Percentiles rank a stretch among this genome's conserved stretches.
phyloP scores from a whole-genome alignment of 2,888 invertebrate genomes.

The Epistrophe grossulariae region DNA sequence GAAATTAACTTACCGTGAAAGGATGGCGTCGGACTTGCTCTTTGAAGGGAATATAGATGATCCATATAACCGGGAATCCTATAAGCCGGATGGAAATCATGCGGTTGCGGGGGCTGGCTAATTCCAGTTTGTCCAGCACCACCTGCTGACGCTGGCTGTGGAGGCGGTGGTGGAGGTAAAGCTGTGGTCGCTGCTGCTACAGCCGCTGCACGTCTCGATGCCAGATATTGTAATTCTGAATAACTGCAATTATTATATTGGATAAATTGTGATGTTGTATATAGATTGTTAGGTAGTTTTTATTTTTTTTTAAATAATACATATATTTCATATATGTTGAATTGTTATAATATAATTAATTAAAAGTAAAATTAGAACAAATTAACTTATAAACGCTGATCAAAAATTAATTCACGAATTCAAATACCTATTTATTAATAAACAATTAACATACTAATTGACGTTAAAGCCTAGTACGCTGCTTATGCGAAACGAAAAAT shows the following conservation, averaged over 20 bases:
- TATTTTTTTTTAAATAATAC: no score
- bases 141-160: constrained; percentile 77
- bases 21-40: constrained; percentile 87
- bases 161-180: constrained; percentile 81
- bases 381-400: no score
- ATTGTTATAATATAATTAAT: no score
- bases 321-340: no score
- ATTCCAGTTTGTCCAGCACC: constrained; percentile 56
- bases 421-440: no score
- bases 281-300: no score
- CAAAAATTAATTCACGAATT: no score
- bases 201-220: constrained; percentile 84
- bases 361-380: no score
- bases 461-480: no score
- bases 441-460: no score
- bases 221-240: constrained; percentile 83
- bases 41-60: constrained; percentile 90
- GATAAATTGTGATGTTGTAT: no score
- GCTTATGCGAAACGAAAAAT: no score
- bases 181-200: constrained; percentile 84
- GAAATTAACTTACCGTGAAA: constrained; percentile 86
- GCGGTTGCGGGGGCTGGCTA: constrained; percentile 85
- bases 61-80: constrained; percentile 91
- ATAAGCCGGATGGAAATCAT: constrained; percentile 87
- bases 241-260: constrained; percentile 78